Base-by-base conservation (phyloP, 2,888 invertebrate species). In the Odiellus spinosus region DNA sequence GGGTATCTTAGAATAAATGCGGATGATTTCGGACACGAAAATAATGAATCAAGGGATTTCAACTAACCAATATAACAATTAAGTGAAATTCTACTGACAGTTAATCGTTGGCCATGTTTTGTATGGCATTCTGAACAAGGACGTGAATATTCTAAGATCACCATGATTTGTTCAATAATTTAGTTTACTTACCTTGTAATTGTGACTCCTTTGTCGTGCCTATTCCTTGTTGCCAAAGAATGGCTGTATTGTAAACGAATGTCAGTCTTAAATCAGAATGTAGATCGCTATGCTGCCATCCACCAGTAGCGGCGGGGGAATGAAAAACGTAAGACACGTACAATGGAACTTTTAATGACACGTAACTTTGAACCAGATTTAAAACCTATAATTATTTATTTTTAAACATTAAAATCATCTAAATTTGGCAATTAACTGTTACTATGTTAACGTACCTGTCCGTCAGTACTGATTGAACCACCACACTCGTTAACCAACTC, bases 231-330 rank as follows among this genome's bases (percentile, higher is more conserved):
- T 63, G 59, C 65, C 65, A 65, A 45, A 64, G 52, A 34, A 63
- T 59, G 41, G 63, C 59, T 1, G 66, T 66, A 52, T 65, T 62
- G 49, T 66, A 66, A 8, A 64, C 64, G 53, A 65, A 66, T 39
- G 60, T 62, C 41, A 66, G 54, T 42, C 58, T 54, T 1, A 65
- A 56, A 18, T 59, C 55, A 3, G 64, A 60, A 15, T 51, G 52
- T 46, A 63, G 59, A 54, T 66, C 64, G 47, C 59, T 60, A 53
- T 64, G 59, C 39, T 59, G 59, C 65, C 65, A 66, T 4, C 61
- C 61, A 12, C 59, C 59, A 1, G 57, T 55, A 2, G 59, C 60
- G 2, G 57, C 54, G 0, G 62, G 60, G 2, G 63, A 61, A 48
- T 62, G 61, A 54, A 61, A 63, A 14, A 64, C 58, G 48, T 64